Evolutionary conservation across 2,797 vertebrate genomes (phyloP), one percentile per base, ranked within the genome.

Genomic region (Pantherophis alleghaniensis): DNA sequence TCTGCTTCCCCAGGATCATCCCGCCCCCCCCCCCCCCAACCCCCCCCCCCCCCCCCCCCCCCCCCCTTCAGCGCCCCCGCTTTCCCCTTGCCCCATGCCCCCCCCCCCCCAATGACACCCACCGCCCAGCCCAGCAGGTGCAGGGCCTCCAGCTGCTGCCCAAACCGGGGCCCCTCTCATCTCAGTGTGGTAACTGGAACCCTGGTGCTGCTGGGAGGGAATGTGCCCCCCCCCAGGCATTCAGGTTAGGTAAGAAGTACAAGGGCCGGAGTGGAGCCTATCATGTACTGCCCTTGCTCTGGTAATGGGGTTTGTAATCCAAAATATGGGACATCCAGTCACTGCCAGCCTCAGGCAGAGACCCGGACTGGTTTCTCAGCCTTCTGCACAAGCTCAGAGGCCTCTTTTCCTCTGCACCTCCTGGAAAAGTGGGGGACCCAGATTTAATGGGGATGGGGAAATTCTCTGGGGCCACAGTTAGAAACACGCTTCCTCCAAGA

Each of bases 121-220:
- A 22, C 6, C 1, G 6, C 1, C 10, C 61, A 63, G 61, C 18
- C 5, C 18, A 59, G 16, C 14, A 57, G 56, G 56, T 79, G 74
- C 37, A 42, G 69, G 32, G 16, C 32, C 16, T 7, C 13, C 47
- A 16, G 90, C 92, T 91, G 92, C 90, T 93, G 90, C 86, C 55
- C 7, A n/a, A 47, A 47, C 0, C 0, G 10, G 47, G 2, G 18
- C 42, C 63, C 63, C 60, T 10, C 63, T 10, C 61, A 12, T 14
- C 61, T 47, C 37, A 22, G 26, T 2, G 22, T 10, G 2, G 90
- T 55, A 88, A 93, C 63, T 22, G 86, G 86, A 93, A 3, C 86
- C n/a, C 28, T 74, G 90, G 26, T 6, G 22, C 63, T 18, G 12
- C 3, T 2, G 1, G 55, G 37, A 60, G 9, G 51, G 32, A 42